phyloP scores from a whole-genome alignment of 1,140 invertebrate species.

The Atopsyche davidsoni region DNA sequence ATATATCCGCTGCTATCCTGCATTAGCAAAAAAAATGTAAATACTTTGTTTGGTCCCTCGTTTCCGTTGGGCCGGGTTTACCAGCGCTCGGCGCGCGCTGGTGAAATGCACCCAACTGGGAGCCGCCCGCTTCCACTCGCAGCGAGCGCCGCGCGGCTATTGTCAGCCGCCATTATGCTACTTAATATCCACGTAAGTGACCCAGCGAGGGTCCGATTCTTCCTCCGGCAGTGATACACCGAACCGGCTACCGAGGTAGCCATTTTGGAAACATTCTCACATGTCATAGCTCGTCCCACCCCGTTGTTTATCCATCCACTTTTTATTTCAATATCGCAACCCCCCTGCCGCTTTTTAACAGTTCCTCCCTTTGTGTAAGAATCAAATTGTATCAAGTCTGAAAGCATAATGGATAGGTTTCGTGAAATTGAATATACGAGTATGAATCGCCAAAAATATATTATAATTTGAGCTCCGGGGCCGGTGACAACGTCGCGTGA shows the following conservation, averaged over 20 bases:
- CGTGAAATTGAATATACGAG: slow-evolving; percentile 30
- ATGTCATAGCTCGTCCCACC: slow-evolving; percentile 11
- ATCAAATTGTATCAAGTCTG: slow-evolving; percentile 30
- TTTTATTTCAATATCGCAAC: slow-evolving; percentile 29
- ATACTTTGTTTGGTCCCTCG: too few relatives aligned
- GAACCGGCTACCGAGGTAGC: slow-evolving; percentile 23
- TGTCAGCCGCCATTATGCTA: slow-evolving; percentile 16
- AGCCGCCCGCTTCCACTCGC: not conserved
- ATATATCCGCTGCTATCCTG: too few relatives aligned
- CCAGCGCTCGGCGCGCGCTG: too few relatives aligned
- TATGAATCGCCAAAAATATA: slow-evolving; percentile 30
- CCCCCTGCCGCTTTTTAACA: slow-evolving; percentile 27
- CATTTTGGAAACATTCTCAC: slow-evolving; percentile 22
- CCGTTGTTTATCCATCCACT: slow-evolving; percentile 17
- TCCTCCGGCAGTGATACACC: slow-evolving; percentile 21
- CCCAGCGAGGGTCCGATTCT: slow-evolving; percentile 15
- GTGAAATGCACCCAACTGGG: too few relatives aligned
- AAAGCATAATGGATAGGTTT: slow-evolving; percentile 29
- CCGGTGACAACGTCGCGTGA: too few relatives aligned
- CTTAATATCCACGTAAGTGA: slow-evolving; percentile 27
- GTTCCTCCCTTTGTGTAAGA: slow-evolving; percentile 24
- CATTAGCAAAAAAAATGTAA: too few relatives aligned
- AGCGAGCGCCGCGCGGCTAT: not conserved
- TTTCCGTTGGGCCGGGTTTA: too few relatives aligned
- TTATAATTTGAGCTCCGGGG: too few relatives aligned